These are phyloP conservation scores for Entelurus aequoreus DNA, from an alignment of 2,113 vertebrate genomes.

Conservation along the genomic window DNA sequence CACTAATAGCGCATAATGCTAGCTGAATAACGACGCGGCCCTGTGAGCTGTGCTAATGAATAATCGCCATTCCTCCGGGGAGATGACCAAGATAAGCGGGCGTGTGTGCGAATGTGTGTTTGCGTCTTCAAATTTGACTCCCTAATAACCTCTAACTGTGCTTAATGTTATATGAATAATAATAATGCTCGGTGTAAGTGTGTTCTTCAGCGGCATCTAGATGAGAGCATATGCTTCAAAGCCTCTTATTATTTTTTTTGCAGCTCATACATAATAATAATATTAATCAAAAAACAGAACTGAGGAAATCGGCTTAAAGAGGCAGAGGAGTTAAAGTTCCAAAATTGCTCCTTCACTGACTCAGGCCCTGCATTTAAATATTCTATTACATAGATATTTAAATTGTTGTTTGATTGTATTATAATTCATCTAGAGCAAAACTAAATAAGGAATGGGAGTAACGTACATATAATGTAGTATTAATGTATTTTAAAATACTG, in stretches of 20 bases:
- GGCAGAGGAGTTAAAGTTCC: slow-evolving; percentile 16
- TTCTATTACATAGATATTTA: neutral
- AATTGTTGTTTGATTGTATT: too few relatives aligned
- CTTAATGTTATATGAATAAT: slow-evolving; percentile 55
- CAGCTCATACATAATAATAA: slow-evolving; percentile 49
- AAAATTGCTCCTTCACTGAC: slow-evolving; percentile 13
- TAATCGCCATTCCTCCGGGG: slow-evolving; percentile 50
- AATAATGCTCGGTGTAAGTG: slow-evolving; percentile 24
- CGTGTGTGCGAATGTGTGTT: slow-evolving; percentile 22
- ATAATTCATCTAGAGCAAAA: too few relatives aligned
- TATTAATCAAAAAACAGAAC: slow-evolving; percentile 53
- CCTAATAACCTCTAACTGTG: slow-evolving; percentile 56
- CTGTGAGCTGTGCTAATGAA: slow-evolving; percentile 63
- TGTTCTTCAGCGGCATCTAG: slow-evolving; percentile 31
- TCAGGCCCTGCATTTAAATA: slow-evolving; percentile 2
- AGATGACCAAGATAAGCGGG: slow-evolving; percentile 37
- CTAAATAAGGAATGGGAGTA: too few relatives aligned
- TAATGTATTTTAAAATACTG: too few relatives aligned
- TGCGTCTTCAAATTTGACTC: slow-evolving; percentile 47
- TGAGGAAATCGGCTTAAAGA: slow-evolving; percentile 37
- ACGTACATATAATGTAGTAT: too few relatives aligned
- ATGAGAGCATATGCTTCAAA: slow-evolving; percentile 40
- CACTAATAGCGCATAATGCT: slow-evolving; percentile 44
- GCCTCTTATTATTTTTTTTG: slow-evolving; percentile 24
- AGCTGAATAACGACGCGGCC: slow-evolving; percentile 51